Conservation (phyloP, 2,113 vertebrate genomes). For the Bucco capensis region DNA sequence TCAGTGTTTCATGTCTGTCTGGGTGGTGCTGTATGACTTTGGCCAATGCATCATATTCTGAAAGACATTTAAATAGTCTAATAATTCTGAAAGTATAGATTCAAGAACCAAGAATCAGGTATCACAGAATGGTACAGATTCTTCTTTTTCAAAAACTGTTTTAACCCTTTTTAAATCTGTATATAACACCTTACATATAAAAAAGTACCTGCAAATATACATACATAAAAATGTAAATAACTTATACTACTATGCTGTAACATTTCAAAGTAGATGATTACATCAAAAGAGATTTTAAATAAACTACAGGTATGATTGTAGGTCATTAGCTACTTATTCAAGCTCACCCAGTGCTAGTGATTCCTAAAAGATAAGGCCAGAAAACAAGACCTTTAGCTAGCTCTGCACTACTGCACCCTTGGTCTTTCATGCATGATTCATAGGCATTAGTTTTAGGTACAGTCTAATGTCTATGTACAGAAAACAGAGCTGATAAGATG, state of each 20-base stretch:
- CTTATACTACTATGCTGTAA: background rate
- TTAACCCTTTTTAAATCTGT: background rate
- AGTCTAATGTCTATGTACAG: background rate
- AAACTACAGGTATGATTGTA: background rate
- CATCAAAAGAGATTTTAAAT: background rate
- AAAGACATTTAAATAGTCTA: conserved; percentile 35
- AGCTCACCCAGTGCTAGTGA: background rate
- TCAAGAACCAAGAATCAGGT: background rate
- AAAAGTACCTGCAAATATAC: background rate
- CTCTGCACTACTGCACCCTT: background rate
- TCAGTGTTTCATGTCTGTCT: conserved; percentile 93
- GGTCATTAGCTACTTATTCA: background rate
- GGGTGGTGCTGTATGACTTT: conserved; percentile 98
- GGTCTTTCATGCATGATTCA: background rate
- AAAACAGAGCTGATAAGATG: background rate
- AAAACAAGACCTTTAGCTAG: background rate
- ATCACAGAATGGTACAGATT: background rate
- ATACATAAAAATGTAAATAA: background rate
- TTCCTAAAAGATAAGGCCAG: background rate
- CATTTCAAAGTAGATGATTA: background rate
- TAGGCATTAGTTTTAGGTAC: background rate
- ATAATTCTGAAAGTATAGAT: background rate
- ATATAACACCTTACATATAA: background rate
- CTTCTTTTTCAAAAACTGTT: background rate
- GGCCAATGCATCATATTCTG: conserved; percentile 97